phyloP scores from a whole-genome alignment of 2,888 invertebrate species.

The Prionchulus punctatus region DNA sequence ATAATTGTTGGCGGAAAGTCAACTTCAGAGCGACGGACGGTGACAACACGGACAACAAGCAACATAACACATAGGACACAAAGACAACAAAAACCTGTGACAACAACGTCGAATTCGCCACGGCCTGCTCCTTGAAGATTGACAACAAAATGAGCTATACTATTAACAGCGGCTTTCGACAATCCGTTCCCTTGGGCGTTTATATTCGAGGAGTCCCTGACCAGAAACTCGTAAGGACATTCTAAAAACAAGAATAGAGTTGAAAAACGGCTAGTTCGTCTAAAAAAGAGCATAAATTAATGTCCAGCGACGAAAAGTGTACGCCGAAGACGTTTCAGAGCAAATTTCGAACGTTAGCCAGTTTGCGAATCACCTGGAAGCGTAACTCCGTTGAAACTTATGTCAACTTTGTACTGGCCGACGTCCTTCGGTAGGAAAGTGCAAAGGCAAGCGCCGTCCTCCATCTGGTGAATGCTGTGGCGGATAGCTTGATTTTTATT shows the following conservation, averaged over 20 bases:
- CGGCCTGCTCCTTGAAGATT: conserved; percentile 20
- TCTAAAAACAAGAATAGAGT: conserved; percentile 20
- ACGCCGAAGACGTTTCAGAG: too few relatives aligned
- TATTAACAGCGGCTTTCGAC: conserved; percentile 21
- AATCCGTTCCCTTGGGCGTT: conserved; percentile 28
- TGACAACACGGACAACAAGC: not conserved
- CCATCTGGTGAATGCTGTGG: conserved; percentile 55
- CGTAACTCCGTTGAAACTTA: conserved; percentile 71
- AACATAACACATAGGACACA: not conserved
- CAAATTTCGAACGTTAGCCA: not conserved
- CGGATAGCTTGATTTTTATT: conserved; percentile 66
- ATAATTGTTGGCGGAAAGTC: too few relatives aligned
- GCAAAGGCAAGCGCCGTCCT: conserved; percentile 59
- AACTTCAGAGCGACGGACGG: too few relatives aligned
- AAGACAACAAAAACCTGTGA: too few relatives aligned
- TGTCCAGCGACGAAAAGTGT: too few relatives aligned
- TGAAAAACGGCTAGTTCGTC: too few relatives aligned
- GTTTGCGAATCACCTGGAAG: conserved; percentile 33
- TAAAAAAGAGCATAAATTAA: not conserved
- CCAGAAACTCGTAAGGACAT: conserved; percentile 26
- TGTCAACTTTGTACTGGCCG: conserved; percentile 66
- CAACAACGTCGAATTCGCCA: conserved; percentile 30
- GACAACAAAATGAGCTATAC: conserved; percentile 29
- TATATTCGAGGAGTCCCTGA: conserved; percentile 21
- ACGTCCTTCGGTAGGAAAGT: conserved; percentile 71